Evolutionary conservation across 2,888 invertebrate species (phyloP).

Genomic region (Dryomyza anilis): DNA sequence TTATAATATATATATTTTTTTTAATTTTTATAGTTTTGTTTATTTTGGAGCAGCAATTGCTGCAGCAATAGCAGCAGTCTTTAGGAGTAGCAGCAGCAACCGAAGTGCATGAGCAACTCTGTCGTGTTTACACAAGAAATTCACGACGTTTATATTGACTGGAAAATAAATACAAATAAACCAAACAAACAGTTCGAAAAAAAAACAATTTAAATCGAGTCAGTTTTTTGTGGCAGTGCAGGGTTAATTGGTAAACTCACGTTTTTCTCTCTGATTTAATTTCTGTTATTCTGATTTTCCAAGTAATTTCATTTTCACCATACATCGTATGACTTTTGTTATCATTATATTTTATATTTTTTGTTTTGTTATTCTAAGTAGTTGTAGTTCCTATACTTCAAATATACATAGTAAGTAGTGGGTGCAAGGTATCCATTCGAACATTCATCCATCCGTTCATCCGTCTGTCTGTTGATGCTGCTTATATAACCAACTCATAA

Average conservation of each 20-base stretch:
- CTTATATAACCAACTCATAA: not conserved
- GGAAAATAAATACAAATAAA: conserved; percentile 45
- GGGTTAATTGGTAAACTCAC: conserved; percentile 36
- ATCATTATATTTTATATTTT: not conserved
- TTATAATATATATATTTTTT: conserved; percentile 3
- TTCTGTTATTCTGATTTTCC: conserved; percentile 18
- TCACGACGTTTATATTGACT: conserved; percentile 59
- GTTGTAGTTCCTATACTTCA: not conserved
- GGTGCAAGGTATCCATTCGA: not conserved
- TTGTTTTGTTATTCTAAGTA: not conserved
- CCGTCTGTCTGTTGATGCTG: not conserved
- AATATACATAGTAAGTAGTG: not conserved
- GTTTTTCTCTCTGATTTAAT: conserved; percentile 8
- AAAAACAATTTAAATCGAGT: conserved; percentile 1
- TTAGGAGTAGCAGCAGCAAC: not conserved
- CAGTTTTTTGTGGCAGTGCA: conserved; percentile 10
- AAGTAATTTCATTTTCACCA: conserved; percentile 10
- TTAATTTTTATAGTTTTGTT: not conserved
- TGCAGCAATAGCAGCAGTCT: not conserved
- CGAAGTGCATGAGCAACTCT: too few species aligned
- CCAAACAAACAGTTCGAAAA: conserved; percentile 1
- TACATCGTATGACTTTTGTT: not conserved
- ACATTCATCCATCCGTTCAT: too few species aligned
- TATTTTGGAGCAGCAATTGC: not conserved
- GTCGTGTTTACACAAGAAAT: conserved; percentile 49